Base-by-base conservation (phyloP, 2,888 invertebrate species). In the Rhamnusium bicolor region DNA sequence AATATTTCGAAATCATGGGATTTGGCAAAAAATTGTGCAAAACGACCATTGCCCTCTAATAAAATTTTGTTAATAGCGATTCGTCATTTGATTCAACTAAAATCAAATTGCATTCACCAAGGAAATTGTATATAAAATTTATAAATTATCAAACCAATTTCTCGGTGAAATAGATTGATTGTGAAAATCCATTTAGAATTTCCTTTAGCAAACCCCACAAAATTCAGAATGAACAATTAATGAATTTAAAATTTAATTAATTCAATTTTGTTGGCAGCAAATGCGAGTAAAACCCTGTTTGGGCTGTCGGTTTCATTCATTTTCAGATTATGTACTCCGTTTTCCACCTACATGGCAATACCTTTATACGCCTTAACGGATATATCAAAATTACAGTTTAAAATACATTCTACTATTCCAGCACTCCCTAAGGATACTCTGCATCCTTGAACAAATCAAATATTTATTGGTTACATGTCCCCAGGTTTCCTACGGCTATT, bases 391-490 rank as follows among this genome's bases (percentile, higher is more conserved):
- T 62, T 62, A 62, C 8, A 46, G 1, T 4, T 32, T 14, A 12
- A 12, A 46, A 18, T 19, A 12, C 21, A 47, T 62, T 14, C 24
- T 4, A n/a, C n/a, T n/a, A 40, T n/a, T 40, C n/a, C n/a, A 14
- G n/a, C 61, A n/a, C 46, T 46, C 61, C 61, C 46, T 21, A 12
- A 40, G 21, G 19, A 21, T 24, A 47, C 21, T 19, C 14, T 47
- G 21, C 47, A 7, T 19, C 61, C 19, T 19, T 21, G 21, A 7
- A 62, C 47, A 46, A 46, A 62, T 62, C 46, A 62, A 62, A 62
- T 62, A 62, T 62, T 62, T 62, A 62, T 62, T 46, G 21, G 21
- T 24, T 47, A n/a, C 24, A 14, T 46, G 47, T 47, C 19, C 18
- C 61, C 46, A 19, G 18, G 18, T 12, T 32, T n/a, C n/a, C n/a